These are phyloP conservation scores for Phataginus tricuspis DNA, from an alignment of 2,797 vertebrate genomes.

Conservation along the genomic window DNA sequence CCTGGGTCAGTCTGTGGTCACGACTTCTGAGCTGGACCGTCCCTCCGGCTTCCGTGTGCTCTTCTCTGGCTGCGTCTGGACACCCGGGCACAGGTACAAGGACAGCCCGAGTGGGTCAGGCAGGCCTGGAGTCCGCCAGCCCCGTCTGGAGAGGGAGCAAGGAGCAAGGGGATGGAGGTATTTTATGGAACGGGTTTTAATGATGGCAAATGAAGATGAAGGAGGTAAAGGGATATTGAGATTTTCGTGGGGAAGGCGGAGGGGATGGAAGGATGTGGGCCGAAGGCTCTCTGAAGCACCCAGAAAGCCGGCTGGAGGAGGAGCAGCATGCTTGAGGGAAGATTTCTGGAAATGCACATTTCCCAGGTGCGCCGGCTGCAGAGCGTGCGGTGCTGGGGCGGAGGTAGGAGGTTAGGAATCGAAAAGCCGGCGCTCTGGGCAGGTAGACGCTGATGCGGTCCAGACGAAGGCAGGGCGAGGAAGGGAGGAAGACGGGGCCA, in stretches of 20 bases:
- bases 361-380: neutral
- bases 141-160: neutral
- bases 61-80: neutral
- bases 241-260: neutral
- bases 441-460: neutral
- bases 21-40: neutral
- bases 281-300: neutral
- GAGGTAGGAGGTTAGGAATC: no score
- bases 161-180: neutral
- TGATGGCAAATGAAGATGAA: neutral
- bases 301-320: neutral
- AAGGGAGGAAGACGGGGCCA: neutral
- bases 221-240: neutral
- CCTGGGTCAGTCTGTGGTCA: neutral
- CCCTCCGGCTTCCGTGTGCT: neutral
- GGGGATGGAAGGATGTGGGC: accelerated
- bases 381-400: neutral
- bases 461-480: neutral
- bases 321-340: neutral
- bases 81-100: neutral
- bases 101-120: accelerated
- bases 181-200: neutral
- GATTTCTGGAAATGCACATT: neutral
- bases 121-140: no score
- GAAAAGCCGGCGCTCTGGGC: neutral